Evolutionary conservation across 2,888 invertebrate species (phyloP), one percentile per base, ranked within the genome.

Genomic region (Pyrrhosoma nymphula): DNA sequence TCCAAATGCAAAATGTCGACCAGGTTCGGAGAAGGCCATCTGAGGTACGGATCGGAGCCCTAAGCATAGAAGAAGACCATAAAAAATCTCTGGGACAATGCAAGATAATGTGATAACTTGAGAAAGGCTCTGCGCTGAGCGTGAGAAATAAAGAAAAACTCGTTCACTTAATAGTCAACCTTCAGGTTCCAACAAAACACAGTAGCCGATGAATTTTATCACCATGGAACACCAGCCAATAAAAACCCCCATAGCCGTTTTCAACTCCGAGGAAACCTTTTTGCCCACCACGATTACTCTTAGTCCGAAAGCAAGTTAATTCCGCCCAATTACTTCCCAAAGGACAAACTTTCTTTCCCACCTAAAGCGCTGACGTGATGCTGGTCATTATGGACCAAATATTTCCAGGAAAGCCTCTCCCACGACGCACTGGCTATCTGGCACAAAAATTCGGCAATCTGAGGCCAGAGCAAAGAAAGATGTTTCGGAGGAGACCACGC

Each of bases 281-380:
- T 35, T 2, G 14, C 35, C 14, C 12, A 1, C 35, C 26, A 30
- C 35, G 82, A 82, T 18, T 35, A 82, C 14, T 35, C 30, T 82
- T 16, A 30, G 26, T n/a, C 26, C 14, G 82, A 82, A 35, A 82
- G 30, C 35, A 35, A 18, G 35, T 82, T 82, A 82, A 82, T 35
- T 82, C 82, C 82, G 35, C 30, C 82, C 35, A 82, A 82, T 82
- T 82, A 82, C 82, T 82, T 69, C 82, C 35, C 82, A 82, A 30
- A 82, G 82, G 35, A 35, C 30, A 82, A 82, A 82, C 82, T 35
- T 82, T 82, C 14, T 35, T 82, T 82, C 82, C 14, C 35, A 14
- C 30, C 82, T 14, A 82, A 82, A 35, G 82, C 35, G 82, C 82
- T 82, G 82, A 82, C 82, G 35, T 14, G n/a, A 82, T 82, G 12